phyloP scores from a whole-genome alignment of 2,888 invertebrate species.

The Nomada ruficornis region DNA sequence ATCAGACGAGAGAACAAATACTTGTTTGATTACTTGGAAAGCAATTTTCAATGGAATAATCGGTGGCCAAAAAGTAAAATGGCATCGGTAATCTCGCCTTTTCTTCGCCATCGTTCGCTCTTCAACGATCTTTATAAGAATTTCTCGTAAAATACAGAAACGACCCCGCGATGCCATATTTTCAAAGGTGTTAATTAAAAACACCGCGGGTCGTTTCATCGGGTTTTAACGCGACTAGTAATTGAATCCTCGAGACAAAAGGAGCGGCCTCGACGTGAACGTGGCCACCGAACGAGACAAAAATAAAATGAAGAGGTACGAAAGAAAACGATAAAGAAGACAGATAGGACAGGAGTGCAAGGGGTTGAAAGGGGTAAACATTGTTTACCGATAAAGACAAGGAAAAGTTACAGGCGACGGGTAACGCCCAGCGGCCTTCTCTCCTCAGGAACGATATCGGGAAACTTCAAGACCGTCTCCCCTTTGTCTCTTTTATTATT shows the following conservation, averaged over 20 bases:
- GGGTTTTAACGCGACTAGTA: conserved; percentile 48
- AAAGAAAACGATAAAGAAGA: background rate
- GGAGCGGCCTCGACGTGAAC: background rate
- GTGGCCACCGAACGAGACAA: background rate
- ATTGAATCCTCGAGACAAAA: conserved; percentile 62
- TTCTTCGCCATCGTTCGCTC: background rate
- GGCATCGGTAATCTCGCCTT: background rate
- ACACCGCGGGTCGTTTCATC: conserved; percentile 32
- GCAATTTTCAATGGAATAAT: background rate
- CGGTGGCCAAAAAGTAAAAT: background rate
- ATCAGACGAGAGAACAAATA: too few relatives aligned
- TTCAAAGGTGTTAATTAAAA: conserved; percentile 60
- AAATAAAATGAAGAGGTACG: background rate
- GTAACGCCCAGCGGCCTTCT: conserved; percentile 29
- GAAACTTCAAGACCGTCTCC: conserved; percentile 57
- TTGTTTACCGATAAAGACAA: conserved; percentile 62
- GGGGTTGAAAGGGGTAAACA: conserved; percentile 11
- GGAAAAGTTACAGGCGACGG: conserved; percentile 58
- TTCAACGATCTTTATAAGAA: background rate
- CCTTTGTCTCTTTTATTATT: conserved; percentile 69
- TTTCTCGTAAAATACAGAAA: background rate
- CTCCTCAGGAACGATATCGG: conserved; percentile 60
- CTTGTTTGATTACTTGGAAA: background rate
- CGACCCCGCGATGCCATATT: background rate
- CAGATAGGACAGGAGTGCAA: background rate